Base-by-base conservation (phyloP, 1,140 invertebrate genomes). In the Drosophila orosa region DNA sequence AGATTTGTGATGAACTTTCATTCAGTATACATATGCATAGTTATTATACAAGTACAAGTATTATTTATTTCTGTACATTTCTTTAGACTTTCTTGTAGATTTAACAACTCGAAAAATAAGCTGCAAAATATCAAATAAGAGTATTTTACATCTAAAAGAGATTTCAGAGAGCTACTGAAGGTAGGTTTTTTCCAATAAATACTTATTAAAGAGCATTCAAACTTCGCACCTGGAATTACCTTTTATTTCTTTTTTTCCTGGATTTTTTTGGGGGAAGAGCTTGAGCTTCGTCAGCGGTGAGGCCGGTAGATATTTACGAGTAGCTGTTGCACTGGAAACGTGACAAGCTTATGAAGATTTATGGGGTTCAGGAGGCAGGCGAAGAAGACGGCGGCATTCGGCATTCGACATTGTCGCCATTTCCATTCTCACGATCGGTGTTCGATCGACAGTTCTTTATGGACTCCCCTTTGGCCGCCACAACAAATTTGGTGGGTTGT, bases 331-430 rank as follows among this genome's bases (percentile, higher is more conserved):
- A 89, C 85, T 89, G 77, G 85, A 90, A 89, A 89, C 84, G 84
- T 89, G 84, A 89, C 84, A 89, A 90, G 84, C 85, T 89, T 89
- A 90, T 89, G 84, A 89, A 89, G 84, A 90, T 89, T 89, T 89
- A 89, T 89, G 85, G 84, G 78, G 84, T 89, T 84, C 85, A 74
- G 59, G 61, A 63, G 37, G 79, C 69, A 80, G 74, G 62, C 82
- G 74, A 58, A 58, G 50, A 69, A 61, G 31, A 54, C 57, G 42
- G 50, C 71, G 78, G 72, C 61, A 72, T 58, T 67, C 80, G 78
- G 72, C 61, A 72, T 61, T 62, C 80, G 72, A 68, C 84, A 90
- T 89, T 84, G 84, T 80, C 85, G 84, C 85, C 85, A 90, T 89
- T 80, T 90, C 77, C 69, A 89, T 89, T 89, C 84, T 89, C 84